Evolutionary conservation across 2,797 vertebrate species (phyloP).

Genomic region (Mallotus villosus): DNA sequence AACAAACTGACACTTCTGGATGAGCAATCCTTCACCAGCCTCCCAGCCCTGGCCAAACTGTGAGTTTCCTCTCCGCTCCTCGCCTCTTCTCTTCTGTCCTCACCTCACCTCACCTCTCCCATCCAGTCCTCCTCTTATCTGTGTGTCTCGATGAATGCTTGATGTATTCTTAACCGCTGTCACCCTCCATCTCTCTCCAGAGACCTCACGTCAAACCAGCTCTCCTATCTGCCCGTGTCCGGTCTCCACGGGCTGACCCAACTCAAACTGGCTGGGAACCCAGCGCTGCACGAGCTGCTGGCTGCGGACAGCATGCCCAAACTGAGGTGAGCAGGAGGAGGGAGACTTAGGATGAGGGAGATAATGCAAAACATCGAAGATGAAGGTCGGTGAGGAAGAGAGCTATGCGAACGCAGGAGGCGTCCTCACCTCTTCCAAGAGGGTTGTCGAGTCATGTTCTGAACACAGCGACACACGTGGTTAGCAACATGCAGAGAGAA

Average conservation of each 20-base stretch:
- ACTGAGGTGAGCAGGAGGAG: slow-evolving; percentile 70
- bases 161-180: neutral
- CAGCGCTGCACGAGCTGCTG: slow-evolving; percentile 83
- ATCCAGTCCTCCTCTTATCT: slow-evolving; percentile 41
- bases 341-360: neutral
- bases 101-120: slow-evolving; percentile 27
- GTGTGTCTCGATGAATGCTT: neutral
- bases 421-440: neutral
- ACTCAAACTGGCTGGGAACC: slow-evolving; percentile 92
- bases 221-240: slow-evolving; percentile 85
- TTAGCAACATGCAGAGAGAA: neutral
- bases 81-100: slow-evolving; percentile 36
- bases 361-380: neutral
- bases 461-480: neutral
- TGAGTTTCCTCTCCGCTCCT: slow-evolving; percentile 70
- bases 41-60: slow-evolving; percentile 89
- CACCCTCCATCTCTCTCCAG: too few species aligned
- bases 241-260: slow-evolving; percentile 90
- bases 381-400: neutral
- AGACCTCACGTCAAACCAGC: slow-evolving; percentile 74
- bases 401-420: neutral
- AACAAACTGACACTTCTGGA: slow-evolving; percentile 84
- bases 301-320: slow-evolving; percentile 87
- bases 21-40: slow-evolving; percentile 82
- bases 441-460: neutral